Evolutionary conservation across 2,113 vertebrate species (phyloP), one percentile per base, ranked within the genome.

Genomic region (Brachyhypopomus occidentalis): DNA sequence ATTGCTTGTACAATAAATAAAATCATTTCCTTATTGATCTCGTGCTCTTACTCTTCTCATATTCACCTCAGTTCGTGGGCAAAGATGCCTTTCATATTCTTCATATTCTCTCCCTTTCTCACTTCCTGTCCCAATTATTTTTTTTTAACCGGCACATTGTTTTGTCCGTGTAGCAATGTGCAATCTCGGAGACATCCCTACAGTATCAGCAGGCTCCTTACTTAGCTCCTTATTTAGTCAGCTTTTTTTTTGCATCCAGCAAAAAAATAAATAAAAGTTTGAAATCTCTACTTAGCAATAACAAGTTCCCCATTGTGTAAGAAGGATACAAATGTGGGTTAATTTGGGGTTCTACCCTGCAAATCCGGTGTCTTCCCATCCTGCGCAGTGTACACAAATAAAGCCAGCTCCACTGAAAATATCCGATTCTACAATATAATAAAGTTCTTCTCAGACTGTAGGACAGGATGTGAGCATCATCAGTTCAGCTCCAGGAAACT

Each of bases 401-500:
- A 75, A 79, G 60, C 67, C 9, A 20, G 17, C 66, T 63, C 59
- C 22, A 25, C 36, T 83, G 56, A 62, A 8, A 5, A n/a, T n/a
- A 34, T 77, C 16, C 16, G 11, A 77, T 72, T 64, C 62, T 3
- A 0, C 34, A 1, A 2, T 73, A 74, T 67, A 66, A 67, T 64
- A 72, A 66, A 78, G 27, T 1, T 0, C 14, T 27, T n/a, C 5
- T 59, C 63, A 16, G 19, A 69, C 52, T 34, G 36, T 52, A 70
- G 19, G 25, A 25, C 45, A 45, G 41, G 22, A 23, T 45, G 5
- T 52, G 25, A 77, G 74, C 27, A 12, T 52, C 67, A 69, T 69
- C 77, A 16, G 25, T 79, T 36, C 22, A 69, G 74, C 71, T 69
- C 41, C 36, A 76, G 58, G 60, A 75, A 41, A 79, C 3, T 48